Conservation (phyloP, 2,888 invertebrate genomes). For the Trichacis sp. region DNA sequence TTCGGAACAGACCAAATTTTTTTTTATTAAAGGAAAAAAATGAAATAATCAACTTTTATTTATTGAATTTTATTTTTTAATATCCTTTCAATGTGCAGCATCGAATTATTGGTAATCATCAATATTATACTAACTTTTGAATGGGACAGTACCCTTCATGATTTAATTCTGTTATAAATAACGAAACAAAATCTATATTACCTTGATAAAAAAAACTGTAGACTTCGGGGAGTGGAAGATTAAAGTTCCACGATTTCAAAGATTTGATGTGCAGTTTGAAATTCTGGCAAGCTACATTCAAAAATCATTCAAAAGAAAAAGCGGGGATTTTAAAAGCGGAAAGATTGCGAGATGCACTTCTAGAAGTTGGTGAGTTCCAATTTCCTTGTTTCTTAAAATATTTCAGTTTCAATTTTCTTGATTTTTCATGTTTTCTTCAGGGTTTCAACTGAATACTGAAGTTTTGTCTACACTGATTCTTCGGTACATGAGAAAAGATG, state of each 20-base stretch:
- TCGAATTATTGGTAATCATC: no score
- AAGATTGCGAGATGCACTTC: slow-evolving; percentile 83
- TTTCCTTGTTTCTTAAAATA: neutral
- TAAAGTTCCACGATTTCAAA: slow-evolving; percentile 88
- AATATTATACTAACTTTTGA: no score
- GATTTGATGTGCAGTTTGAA: slow-evolving; percentile 92
- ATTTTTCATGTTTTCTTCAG: slow-evolving; percentile 54
- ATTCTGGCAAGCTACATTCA: slow-evolving; percentile 91
- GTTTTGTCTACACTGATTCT: slow-evolving; percentile 85
- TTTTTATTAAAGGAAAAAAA: slow-evolving; percentile 24
- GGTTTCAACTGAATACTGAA: slow-evolving; percentile 88
- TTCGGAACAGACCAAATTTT: no score
- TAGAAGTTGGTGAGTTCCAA: slow-evolving; percentile 79
- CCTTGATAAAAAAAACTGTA: slow-evolving; percentile 59
- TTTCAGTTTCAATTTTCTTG: slow-evolving; percentile 11
- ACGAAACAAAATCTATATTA: neutral
- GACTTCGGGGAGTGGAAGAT: slow-evolving; percentile 83
- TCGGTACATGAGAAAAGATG: slow-evolving; percentile 92
- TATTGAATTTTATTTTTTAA: neutral
- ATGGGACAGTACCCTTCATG: no score
- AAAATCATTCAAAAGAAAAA: slow-evolving; percentile 90
- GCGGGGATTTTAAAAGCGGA: slow-evolving; percentile 91
- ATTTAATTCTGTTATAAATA: neutral
- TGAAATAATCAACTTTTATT: neutral
- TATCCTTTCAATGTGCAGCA: no score